Conservation (phyloP, 1,140 invertebrate genomes). For the Drosophila mojavensis region DNA sequence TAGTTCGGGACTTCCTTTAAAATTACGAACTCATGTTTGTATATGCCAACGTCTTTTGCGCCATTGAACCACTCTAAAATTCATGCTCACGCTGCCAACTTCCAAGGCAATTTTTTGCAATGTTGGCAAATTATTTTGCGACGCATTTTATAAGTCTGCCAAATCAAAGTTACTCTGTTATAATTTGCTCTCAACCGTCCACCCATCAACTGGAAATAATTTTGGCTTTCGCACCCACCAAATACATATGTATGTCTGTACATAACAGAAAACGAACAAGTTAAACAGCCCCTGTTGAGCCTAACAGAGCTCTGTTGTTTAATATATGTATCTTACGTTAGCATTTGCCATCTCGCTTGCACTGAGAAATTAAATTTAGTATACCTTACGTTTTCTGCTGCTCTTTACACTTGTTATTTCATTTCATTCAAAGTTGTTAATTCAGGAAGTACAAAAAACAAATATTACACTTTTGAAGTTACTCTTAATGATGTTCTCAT, state of each 20-base stretch:
- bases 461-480: conserved; percentile 23
- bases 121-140: conserved; percentile 62
- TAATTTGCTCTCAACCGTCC: conserved; percentile 6
- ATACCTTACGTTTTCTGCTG: conserved; percentile 30
- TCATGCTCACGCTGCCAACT: neutral
- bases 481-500: conserved; percentile 8
- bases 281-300: conserved; percentile 20
- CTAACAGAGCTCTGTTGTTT: conserved; percentile 38
- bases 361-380: conserved; percentile 3
- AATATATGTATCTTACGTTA: neutral
- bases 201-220: conserved; percentile 61
- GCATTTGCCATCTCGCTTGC: conserved; percentile 21
- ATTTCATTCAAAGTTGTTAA: conserved; percentile 16
- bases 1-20: conserved; percentile 41
- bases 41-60: no score
- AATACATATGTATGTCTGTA: neutral
- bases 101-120: conserved; percentile 2
- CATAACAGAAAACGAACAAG: conserved; percentile 13
- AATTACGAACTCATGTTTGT: conserved; percentile 3
- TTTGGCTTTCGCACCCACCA: conserved; percentile 50
- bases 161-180: conserved; percentile 22
- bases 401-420: conserved; percentile 38
- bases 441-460: conserved; percentile 17
- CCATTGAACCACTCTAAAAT: no score
- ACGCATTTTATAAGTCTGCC: conserved; percentile 65